phyloP scores from a whole-genome alignment of 1,140 invertebrate genomes.

The Cotesia glomerata region DNA sequence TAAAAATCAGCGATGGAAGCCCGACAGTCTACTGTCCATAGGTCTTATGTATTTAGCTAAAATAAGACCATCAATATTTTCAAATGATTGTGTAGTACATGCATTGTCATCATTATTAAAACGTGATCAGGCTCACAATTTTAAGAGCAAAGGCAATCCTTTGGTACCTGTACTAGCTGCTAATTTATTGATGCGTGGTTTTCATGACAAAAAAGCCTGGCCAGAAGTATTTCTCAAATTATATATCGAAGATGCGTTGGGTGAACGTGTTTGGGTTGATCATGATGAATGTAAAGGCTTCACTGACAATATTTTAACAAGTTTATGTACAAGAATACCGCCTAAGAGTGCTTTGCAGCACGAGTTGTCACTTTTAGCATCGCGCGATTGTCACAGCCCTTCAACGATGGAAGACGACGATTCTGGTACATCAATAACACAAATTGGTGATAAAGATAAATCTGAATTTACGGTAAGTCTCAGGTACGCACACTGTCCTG shows the following conservation, averaged over 20 bases:
- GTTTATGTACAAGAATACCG: conserved; percentile 84
- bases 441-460: conserved; percentile 61
- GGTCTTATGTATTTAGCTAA: conserved; percentile 84
- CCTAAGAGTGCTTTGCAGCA: conserved; percentile 68
- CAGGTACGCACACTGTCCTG: conserved; percentile 70
- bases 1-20: conserved; percentile 75
- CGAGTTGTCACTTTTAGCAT: conserved; percentile 63
- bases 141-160: conserved; percentile 80
- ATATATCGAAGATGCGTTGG: conserved; percentile 92
- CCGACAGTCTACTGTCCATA: conserved; percentile 79
- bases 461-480: conserved; percentile 60
- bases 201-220: conserved; percentile 78
- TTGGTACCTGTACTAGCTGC: conserved; percentile 84
- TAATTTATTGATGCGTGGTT: conserved; percentile 84
- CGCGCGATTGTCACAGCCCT: conserved; percentile 63
- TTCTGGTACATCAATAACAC: conserved; percentile 55
- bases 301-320: conserved; percentile 90
- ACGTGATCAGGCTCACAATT: conserved; percentile 74
- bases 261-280: conserved; percentile 93
- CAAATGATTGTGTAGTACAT: conserved; percentile 79
- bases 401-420: conserved; percentile 67
- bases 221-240: conserved; percentile 81
- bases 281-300: conserved; percentile 88
- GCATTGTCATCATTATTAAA: conserved; percentile 84
- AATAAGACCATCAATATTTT: conserved; percentile 78